Percentiles rank a stretch among this genome's conserved stretches.
These are phyloP conservation scores for Echinometra lucunter DNA, from an alignment of 53 echinoderm and acorn worm genomes.

Conservation along the genomic window DNA sequence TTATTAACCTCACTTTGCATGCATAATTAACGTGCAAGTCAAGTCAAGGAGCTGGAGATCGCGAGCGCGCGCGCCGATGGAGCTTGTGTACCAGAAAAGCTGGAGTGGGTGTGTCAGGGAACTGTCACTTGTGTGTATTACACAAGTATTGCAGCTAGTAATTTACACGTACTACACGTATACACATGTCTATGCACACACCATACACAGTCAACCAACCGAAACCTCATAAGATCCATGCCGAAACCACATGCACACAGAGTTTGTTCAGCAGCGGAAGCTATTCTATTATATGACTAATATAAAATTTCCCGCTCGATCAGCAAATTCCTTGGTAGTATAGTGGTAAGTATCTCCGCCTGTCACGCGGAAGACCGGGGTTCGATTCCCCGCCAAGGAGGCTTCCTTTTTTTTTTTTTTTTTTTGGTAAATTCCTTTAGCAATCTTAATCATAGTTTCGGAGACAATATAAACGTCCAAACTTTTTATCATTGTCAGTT, in stretches of 20 bases:
- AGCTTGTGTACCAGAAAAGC: too few relatives aligned
- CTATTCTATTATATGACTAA: neutral
- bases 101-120: neutral
- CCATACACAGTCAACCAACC: too few relatives aligned
- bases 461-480: neutral
- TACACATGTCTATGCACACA: neutral
- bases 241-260: neutral
- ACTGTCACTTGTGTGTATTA: neutral
- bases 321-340: constrained; percentile 68
- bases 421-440: neutral
- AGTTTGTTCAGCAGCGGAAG: neutral
- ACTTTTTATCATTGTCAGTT: too few relatives aligned
- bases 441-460: neutral
- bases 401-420: constrained; percentile 6
- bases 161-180: neutral
- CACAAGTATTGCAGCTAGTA: neutral
- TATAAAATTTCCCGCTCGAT: neutral
- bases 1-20: too few relatives aligned
- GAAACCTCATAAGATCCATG: too few relatives aligned
- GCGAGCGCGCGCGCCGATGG: too few relatives aligned
- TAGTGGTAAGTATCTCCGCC: constrained; percentile 73
- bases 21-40: too few relatives aligned
- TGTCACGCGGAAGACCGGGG: constrained; percentile 73
- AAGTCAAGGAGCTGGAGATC: too few relatives aligned
- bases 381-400: constrained; percentile 74